A percentile compares a stretch with the other conserved stretches of the same genome.
phyloP scores from a whole-genome alignment of 2,888 invertebrate genomes.

The Sinodicranocentrus sp. region DNA sequence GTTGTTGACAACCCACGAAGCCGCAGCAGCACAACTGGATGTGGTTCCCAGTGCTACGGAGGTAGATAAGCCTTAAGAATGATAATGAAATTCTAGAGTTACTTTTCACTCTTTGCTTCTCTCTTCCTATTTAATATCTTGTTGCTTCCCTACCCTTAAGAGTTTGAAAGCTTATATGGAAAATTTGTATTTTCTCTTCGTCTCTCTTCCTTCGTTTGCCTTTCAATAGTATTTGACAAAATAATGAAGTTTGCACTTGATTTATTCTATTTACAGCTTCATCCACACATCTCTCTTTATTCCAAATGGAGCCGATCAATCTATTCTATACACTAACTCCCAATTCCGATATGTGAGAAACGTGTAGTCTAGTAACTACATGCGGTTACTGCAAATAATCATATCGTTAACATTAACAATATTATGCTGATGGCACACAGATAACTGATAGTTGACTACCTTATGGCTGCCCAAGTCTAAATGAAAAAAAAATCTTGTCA shows the following conservation, averaged over 20 bases:
- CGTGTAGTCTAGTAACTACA: too few relatives aligned
- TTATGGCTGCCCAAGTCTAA: background rate
- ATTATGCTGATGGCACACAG: background rate
- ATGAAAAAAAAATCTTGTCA: background rate
- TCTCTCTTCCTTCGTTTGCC: too few relatives aligned
- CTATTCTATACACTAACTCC: background rate
- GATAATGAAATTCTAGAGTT: background rate
- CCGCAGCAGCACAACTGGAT: conserved; percentile 65
- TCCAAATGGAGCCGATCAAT: background rate
- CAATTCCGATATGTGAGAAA: too few relatives aligned
- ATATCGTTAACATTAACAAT: background rate
- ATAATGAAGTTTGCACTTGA: conserved; percentile 21
- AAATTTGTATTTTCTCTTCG: too few relatives aligned
- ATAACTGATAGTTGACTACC: background rate
- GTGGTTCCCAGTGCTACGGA: conserved; percentile 62
- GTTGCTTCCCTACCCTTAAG: too few relatives aligned
- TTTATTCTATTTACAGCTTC: background rate
- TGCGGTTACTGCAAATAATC: too few relatives aligned
- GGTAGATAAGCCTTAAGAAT: conserved; percentile 7
- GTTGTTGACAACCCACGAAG: conserved; percentile 67
- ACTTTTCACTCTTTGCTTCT: background rate
- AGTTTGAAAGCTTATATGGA: too few relatives aligned
- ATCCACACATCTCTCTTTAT: background rate
- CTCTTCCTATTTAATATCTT: too few relatives aligned
- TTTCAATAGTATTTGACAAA: background rate